Evolutionary conservation across 64 coral and sea anemone genomes (phyloP).

Genomic region (Pachyseris speciosa): DNA sequence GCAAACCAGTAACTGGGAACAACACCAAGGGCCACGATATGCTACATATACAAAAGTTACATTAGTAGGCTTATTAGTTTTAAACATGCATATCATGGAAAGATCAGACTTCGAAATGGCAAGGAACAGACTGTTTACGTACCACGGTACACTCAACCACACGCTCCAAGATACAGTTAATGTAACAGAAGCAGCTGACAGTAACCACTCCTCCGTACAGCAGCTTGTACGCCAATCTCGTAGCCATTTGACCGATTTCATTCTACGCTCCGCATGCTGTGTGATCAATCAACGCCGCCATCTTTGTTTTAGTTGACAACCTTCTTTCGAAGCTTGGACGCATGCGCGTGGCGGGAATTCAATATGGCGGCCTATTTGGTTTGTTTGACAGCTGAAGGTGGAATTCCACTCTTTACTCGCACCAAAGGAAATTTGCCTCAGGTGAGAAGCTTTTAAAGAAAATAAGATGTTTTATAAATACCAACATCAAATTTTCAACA

Average conservation of each 20-base stretch:
- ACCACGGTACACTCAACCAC: slow-evolving; percentile 14
- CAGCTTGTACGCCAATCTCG: neutral
- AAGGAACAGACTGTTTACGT: neutral
- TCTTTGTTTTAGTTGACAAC: slow-evolving; percentile 68
- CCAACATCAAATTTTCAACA: too few relatives aligned
- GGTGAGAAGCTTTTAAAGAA: slow-evolving; percentile 40
- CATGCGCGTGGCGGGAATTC: slow-evolving; percentile 93
- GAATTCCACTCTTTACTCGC: slow-evolving; percentile 96
- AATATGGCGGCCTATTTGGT: slow-evolving; percentile 99
- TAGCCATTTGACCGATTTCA: neutral
- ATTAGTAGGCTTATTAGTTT: too few relatives aligned
- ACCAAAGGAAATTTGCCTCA: slow-evolving; percentile 96
- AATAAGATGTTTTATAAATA: neutral
- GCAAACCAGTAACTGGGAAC: too few relatives aligned
- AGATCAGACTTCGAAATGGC: too few relatives aligned
- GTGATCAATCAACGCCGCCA: neutral
- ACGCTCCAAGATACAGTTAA: slow-evolving; percentile 9
- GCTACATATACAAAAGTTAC: too few relatives aligned
- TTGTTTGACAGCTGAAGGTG: slow-evolving; percentile 95
- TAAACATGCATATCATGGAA: too few relatives aligned
- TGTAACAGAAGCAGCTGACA: neutral
- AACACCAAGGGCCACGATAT: too few relatives aligned
- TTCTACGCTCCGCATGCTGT: neutral
- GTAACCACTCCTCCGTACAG: slow-evolving; percentile 2
- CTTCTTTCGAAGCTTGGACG: slow-evolving; percentile 93